These are phyloP conservation scores for Phthorimaea operculella DNA, from an alignment of 1,140 invertebrate species.

Conservation along the genomic window DNA sequence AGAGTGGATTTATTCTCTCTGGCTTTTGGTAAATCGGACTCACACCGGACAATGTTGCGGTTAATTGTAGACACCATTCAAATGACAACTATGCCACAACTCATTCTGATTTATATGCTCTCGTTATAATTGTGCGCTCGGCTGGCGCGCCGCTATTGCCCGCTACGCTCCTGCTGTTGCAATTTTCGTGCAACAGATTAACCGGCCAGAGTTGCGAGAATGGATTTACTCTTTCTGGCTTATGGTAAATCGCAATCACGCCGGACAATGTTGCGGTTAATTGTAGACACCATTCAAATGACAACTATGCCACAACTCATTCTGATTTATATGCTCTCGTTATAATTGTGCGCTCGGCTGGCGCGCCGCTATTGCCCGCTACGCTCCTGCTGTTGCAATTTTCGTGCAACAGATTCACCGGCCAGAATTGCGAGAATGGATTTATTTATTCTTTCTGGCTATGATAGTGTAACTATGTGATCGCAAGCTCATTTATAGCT, in stretches of 20 bases:
- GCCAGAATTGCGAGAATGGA: no score
- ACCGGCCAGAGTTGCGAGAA: no score
- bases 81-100: constrained; percentile 59
- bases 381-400: constrained; percentile 44
- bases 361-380: constrained; percentile 39
- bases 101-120: constrained; percentile 62
- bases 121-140: constrained; percentile 63
- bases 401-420: constrained; percentile 59
- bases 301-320: constrained; percentile 62
- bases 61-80: no score
- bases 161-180: no score
- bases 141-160: constrained; percentile 46
- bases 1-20: constrained; percentile 62
- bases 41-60: no score
- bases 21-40: no score
- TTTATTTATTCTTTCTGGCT: no score
- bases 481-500: no score
- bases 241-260: no score
- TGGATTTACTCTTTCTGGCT: constrained; percentile 62
- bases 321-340: constrained; percentile 63
- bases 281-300: no score
- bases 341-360: constrained; percentile 62
- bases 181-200: constrained; percentile 60
- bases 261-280: no score
- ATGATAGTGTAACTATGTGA: no score